phyloP scores from a whole-genome alignment of 1,140 invertebrate genomes.

The Triops longicaudatus region DNA sequence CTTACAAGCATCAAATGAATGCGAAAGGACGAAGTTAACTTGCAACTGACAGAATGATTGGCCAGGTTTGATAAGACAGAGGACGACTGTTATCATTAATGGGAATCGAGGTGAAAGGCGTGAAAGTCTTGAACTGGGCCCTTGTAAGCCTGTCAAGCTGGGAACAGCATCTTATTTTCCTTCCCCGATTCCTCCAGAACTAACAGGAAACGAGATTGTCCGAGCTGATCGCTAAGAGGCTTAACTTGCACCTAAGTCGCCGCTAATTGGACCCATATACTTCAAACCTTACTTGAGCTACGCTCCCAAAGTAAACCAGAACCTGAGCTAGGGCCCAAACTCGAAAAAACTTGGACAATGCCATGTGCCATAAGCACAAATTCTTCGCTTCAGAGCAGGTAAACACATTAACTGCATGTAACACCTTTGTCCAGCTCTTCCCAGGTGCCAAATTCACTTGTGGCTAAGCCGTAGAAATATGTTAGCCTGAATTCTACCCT shows the following conservation, averaged over 20 bases:
- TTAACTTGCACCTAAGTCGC: constrained; percentile 2
- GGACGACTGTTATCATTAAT: constrained; percentile 2
- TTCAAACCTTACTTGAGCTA: neutral
- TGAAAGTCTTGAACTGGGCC: constrained; percentile 11
- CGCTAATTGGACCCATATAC: constrained; percentile 7
- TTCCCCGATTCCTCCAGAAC: neutral
- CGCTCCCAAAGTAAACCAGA: neutral
- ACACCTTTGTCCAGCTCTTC: neutral
- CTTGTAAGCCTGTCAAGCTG: constrained; percentile 11
- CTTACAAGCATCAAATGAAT: neutral
- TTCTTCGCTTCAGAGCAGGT: neutral
- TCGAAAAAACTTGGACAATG: neutral
- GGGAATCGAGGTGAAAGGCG: constrained; percentile 9
- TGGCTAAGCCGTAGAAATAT: neutral
- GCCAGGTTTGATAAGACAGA: constrained; percentile 7
- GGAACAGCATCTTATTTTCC: neutral
- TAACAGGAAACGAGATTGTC: constrained; percentile 15
- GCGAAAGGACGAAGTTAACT: constrained; percentile 8
- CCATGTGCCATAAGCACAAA: neutral
- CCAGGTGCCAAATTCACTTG: constrained; percentile 1
- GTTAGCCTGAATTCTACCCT: neutral
- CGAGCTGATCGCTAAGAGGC: neutral
- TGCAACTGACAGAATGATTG: constrained; percentile 8
- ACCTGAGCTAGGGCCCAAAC: neutral
- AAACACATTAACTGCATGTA: constrained; percentile 4